Evolutionary conservation across 2,113 vertebrate genomes (phyloP).

Genomic region (Heterocephalus glaber): DNA sequence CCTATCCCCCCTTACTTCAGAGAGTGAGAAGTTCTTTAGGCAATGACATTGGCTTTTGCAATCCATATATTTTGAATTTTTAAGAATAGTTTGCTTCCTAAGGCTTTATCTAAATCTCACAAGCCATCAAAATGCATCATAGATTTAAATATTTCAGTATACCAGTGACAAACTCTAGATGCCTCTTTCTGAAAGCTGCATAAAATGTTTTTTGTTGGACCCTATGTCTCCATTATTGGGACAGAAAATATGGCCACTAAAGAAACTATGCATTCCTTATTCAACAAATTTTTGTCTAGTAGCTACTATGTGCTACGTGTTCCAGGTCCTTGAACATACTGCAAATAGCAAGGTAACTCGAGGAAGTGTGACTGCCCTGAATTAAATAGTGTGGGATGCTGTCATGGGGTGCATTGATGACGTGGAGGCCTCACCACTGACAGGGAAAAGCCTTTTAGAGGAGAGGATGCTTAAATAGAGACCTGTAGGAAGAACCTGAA

Average conservation of each 20-base stretch:
- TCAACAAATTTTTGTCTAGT: background rate
- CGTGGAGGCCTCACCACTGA: background rate
- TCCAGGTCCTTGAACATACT: background rate
- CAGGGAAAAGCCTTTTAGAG: background rate
- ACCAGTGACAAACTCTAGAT: background rate
- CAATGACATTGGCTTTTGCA: background rate
- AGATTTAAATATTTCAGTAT: background rate
- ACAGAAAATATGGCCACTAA: background rate
- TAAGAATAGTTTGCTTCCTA: background rate
- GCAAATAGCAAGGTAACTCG: background rate
- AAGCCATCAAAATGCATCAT: background rate
- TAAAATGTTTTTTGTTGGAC: slow-evolving; percentile 3
- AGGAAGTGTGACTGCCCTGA: background rate
- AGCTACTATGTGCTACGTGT: background rate
- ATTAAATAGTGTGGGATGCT: background rate
- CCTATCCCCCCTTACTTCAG: background rate
- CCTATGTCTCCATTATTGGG: background rate
- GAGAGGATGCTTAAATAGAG: background rate
- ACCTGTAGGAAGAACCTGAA: background rate
- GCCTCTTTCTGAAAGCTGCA: background rate
- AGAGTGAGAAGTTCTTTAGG: background rate
- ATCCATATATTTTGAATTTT: slow-evolving; percentile 2
- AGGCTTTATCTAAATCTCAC: background rate
- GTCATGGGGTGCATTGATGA: background rate
- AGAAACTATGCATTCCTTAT: background rate